Base-by-base conservation (phyloP, 2,797 vertebrate genomes). In the Parotocinclus haroldoi region DNA sequence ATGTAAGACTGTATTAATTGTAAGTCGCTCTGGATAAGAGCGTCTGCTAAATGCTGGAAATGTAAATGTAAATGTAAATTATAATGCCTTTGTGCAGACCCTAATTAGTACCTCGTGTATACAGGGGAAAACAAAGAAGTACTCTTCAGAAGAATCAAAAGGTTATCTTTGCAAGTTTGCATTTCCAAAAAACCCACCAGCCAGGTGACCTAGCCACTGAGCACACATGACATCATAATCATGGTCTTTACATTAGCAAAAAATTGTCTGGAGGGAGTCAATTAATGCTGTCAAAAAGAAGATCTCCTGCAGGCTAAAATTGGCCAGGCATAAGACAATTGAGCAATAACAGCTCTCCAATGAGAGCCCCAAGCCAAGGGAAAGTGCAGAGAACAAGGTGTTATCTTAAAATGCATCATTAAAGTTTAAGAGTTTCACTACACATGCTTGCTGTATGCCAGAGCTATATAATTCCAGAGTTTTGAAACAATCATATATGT, bases 241-340 rank as follows among this genome's bases (percentile, higher is more conserved):
- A 27, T 27, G 27, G 27, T 63, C 68, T 63, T 76, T 77, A 80
- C 76, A 78, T 82, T 70, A 78, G 66, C 58, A 75, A 77, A 80
- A 64, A 57, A 60, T n/a, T n/a, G 73, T 76, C 78, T 78, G 62
- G 60, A 54, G 76, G 73, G 71, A 78, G 60, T 71, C 69, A 80
- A 78, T 80, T 80, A 76, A 78, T 65, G 48, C 66, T 58, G 64
- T 50, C 72, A 57, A 62, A 46, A 66, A 60, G 39, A 69, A 60
- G 66, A 72, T 68, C 66, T 68, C 65, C 66, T 57, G 66, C 63
- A 17, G 49, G 60, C 39, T 51, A 38, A 42, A 42, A 49, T 42
- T 9, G 64, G 17, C 55, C 16, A 62, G 54, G 53, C 58, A 18
- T 27, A 51, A 37, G 46, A 75, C 38, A 52, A 18, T 42, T 19